Conservation (phyloP, 2,888 invertebrate genomes). For the Lycia hirtaria region DNA sequence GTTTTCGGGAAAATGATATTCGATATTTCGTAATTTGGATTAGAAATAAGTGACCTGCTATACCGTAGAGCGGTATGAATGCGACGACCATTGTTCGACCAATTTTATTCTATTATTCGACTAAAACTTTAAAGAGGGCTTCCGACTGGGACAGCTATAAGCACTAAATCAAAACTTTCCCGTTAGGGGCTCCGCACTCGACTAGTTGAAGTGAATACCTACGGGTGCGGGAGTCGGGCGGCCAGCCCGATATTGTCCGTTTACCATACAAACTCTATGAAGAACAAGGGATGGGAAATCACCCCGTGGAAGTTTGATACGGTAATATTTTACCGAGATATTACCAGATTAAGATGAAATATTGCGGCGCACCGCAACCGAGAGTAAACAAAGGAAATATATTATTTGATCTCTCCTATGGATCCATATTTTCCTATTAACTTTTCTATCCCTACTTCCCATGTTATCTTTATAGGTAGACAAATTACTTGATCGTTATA, state of each 20-base stretch:
- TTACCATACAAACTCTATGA: slow-evolving; percentile 61
- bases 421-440: slow-evolving; percentile 22
- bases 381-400: slow-evolving; percentile 23
- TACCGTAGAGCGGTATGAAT: slow-evolving; percentile 67
- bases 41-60: no score
- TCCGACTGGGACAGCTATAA: slow-evolving; percentile 78
- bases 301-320: slow-evolving; percentile 48
- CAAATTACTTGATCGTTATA: neutral
- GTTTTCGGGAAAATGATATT: no score
- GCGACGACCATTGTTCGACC: slow-evolving; percentile 73
- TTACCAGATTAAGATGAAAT: slow-evolving; percentile 44
- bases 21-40: no score
- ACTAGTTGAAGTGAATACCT: slow-evolving; percentile 69
- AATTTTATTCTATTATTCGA: slow-evolving; percentile 82
- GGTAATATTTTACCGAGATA: slow-evolving; percentile 53
- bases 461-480: neutral
- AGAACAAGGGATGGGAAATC: slow-evolving; percentile 57
- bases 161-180: slow-evolving; percentile 84
- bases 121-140: slow-evolving; percentile 80
- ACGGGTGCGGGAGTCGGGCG: slow-evolving; percentile 63
- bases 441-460: neutral
- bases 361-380: slow-evolving; percentile 20
- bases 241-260: slow-evolving; percentile 61
- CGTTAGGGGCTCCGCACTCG: slow-evolving; percentile 66
- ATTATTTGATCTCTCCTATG: slow-evolving; percentile 19